Conservation (phyloP, 2,113 vertebrate genomes). For the Tretioscincus oriximinensis region DNA sequence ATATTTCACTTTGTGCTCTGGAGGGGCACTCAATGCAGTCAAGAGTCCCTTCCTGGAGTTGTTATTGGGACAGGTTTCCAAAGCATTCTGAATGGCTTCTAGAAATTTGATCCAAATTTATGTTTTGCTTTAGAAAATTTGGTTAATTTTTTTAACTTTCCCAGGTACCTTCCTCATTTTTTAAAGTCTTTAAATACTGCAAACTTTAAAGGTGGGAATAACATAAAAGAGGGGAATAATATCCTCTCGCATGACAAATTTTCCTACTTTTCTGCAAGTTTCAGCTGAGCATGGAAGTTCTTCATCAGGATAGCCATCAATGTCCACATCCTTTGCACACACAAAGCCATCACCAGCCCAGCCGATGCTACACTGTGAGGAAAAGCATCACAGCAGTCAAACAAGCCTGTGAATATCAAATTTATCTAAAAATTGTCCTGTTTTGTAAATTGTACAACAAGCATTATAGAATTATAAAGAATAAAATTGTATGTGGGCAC, state of each 20-base stretch:
- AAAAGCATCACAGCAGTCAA: slow-evolving; percentile 44
- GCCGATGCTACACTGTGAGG: slow-evolving; percentile 86
- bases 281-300: slow-evolving; percentile 80
- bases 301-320: slow-evolving; percentile 90
- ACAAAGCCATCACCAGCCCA: slow-evolving; percentile 93
- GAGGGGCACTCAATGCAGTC: too few species aligned
- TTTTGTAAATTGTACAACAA: not conserved
- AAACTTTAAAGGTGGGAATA: not conserved
- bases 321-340: slow-evolving; percentile 93
- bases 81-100: too few species aligned
- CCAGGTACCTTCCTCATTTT: not conserved
- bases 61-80: too few species aligned
- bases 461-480: not conserved
- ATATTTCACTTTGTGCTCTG: too few species aligned
- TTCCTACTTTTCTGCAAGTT: slow-evolving; percentile 87
- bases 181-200: not conserved
- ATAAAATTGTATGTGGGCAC: too few species aligned
- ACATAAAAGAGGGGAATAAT: not conserved
- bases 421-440: not conserved
- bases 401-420: slow-evolving; percentile 20
- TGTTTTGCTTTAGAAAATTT: not conserved
- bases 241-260: not conserved
- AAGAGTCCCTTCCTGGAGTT: too few species aligned
- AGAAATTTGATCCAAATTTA: too few species aligned
- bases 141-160: not conserved